Conservation (phyloP, 1,140 invertebrate genomes). For the Bradynema listronoti region DNA sequence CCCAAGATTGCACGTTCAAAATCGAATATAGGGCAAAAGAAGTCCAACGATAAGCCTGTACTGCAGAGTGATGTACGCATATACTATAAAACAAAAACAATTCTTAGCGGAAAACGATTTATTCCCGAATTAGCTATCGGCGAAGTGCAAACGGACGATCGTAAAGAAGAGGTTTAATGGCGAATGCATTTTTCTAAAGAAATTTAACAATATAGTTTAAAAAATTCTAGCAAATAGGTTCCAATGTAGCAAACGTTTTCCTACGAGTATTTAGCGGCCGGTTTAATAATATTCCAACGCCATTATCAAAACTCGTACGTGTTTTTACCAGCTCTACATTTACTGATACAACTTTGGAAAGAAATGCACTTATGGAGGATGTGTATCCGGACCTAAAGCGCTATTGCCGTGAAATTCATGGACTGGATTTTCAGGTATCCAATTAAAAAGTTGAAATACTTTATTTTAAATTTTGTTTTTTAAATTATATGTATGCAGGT, state of each 20-base stretch:
- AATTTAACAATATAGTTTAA: too few relatives aligned
- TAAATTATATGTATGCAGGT: conserved; percentile 65
- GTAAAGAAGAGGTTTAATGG: too few relatives aligned
- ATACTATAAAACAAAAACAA: too few relatives aligned
- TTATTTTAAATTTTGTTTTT: not conserved
- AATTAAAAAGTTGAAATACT: not conserved
- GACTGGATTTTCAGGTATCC: conserved; percentile 90
- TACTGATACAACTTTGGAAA: conserved; percentile 92
- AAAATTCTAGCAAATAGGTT: conserved; percentile 19
- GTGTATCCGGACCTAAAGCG: conserved; percentile 94
- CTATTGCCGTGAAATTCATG: conserved; percentile 90
- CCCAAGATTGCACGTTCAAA: too few relatives aligned
- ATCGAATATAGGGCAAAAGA: too few relatives aligned
- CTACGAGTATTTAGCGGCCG: conserved; percentile 83
- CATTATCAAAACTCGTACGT: conserved; percentile 92
- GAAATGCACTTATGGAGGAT: conserved; percentile 95
- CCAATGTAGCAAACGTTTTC: conserved; percentile 58
- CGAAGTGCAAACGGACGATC: too few relatives aligned
- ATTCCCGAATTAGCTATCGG: too few relatives aligned
- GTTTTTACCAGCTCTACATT: conserved; percentile 98
- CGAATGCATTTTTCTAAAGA: too few relatives aligned
- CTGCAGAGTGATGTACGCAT: too few relatives aligned
- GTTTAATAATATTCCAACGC: conserved; percentile 78
- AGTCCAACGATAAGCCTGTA: too few relatives aligned
- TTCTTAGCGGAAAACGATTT: too few relatives aligned